Percentiles rank a stretch among this genome's conserved stretches.
phyloP scores from a whole-genome alignment of 2,888 invertebrate genomes.

The Conomelus anceps region DNA sequence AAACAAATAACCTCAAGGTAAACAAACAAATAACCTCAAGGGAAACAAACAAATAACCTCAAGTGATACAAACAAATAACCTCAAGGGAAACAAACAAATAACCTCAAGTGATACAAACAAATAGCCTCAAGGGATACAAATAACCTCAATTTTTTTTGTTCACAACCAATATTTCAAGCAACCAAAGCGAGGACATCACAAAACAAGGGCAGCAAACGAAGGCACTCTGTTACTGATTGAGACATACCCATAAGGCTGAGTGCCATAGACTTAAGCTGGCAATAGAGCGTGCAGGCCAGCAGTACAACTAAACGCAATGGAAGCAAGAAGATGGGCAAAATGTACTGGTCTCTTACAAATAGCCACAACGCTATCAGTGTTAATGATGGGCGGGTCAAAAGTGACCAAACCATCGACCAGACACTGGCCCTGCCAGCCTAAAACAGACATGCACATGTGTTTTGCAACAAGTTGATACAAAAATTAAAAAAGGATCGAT shows the following conservation, averaged over 20 bases:
- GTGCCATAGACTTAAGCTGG: background rate
- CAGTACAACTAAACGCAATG: conserved; percentile 5
- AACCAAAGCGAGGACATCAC: background rate
- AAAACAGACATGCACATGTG: conserved; percentile 4
- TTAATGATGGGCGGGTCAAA: conserved; percentile 17
- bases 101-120: no score
- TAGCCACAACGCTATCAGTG: conserved; percentile 7
- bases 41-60: no score
- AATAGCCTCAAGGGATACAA: no score
- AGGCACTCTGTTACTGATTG: background rate
- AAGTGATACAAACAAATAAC: no score
- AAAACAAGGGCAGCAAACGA: background rate
- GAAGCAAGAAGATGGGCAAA: conserved; percentile 19
- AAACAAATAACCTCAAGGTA: no score
- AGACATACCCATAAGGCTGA: background rate
- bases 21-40: no score
- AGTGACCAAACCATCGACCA: conserved; percentile 22
- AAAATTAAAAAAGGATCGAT: background rate
- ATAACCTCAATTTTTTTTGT: background rate
- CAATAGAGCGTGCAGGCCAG: background rate
- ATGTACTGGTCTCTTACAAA: conserved; percentile 22
- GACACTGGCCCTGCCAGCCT: conserved; percentile 15
- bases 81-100: no score
- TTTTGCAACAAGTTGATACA: background rate
- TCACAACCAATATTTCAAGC: background rate